Evolutionary conservation across 1,140 invertebrate species (phyloP).

Genomic region (Mycetomoellerius zeteki): DNA sequence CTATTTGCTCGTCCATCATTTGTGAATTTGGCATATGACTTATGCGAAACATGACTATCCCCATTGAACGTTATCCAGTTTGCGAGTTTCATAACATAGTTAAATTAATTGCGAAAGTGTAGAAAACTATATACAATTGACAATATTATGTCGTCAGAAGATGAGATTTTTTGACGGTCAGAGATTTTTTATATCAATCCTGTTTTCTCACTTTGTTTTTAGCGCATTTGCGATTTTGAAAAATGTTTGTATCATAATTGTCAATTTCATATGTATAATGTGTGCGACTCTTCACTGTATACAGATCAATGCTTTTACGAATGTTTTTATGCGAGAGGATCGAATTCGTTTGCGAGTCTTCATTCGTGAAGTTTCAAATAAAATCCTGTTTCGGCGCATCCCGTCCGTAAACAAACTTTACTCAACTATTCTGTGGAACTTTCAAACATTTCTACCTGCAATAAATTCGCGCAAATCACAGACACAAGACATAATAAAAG

Average conservation of each 20-base stretch:
- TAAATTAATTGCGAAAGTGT: not conserved
- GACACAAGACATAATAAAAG: constrained; percentile 47
- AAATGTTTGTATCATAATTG: not conserved
- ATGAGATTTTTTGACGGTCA: not conserved
- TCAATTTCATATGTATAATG: not conserved
- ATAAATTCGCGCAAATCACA: constrained; percentile 52
- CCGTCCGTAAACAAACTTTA: constrained; percentile 51
- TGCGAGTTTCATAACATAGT: constrained; percentile 18
- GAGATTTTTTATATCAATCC: not conserved
- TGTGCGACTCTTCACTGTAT: not conserved
- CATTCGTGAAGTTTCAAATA: constrained; percentile 49
- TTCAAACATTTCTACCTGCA: constrained; percentile 46
- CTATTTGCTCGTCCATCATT: constrained; percentile 35
- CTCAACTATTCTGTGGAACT: constrained; percentile 48
- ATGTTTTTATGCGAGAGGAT: constrained; percentile 3
- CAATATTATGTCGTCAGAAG: not conserved
- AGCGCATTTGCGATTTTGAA: not conserved
- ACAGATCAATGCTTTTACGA: not conserved
- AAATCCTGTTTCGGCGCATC: constrained; percentile 26
- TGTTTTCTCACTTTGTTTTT: not conserved
- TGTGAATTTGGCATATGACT: constrained; percentile 16
- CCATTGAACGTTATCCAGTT: constrained; percentile 3
- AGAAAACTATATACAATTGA: not conserved
- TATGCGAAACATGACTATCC: not conserved
- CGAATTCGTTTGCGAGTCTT: not conserved